Evolutionary conservation across 2,113 vertebrate species (phyloP), one percentile per base, ranked within the genome.

Genomic region (Prochilodus magdalenae): DNA sequence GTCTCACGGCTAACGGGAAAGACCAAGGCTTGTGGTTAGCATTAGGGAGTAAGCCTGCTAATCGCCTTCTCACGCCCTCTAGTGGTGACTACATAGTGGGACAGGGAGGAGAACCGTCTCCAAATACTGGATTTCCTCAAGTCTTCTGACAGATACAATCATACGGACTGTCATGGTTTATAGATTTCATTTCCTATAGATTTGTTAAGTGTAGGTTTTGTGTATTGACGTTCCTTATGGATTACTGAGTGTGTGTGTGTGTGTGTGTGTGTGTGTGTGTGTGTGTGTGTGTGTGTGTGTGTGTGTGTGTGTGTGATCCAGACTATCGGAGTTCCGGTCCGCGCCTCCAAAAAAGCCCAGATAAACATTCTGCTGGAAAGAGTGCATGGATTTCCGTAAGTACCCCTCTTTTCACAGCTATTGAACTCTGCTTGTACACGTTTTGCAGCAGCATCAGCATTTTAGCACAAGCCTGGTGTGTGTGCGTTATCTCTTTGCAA

Each of bases 311-410:
- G 69, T 69, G 63, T 55, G 22, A 4, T 51, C 18, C 80, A 95
- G 94, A 94, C 92, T 11, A 93, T 91, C 6, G 94, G 94, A 49
- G 66, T 94, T 27, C 93, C 93, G 60, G 90, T 95, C 0, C 93
- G 94, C 36, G 94, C 93, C 12, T 90, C 83, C 84, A 95, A 95
- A 85, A 90, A 92, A 83, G 93, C 94, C 0, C 94, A 95, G 79
- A 80, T 95, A 8, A 95, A 95, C 78, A 75, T 94, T 51, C 59
- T 92, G 47, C 4, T 94, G 0, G 51, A 57, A 6, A 87, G 65
- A 82, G 0, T 94, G 5, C 0, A 0, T 0, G 90, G 91, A 59
- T 92, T 94, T 76, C 83, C 90, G 94, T 95, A 77, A 92, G 94
- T 91, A 47, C 44, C 57, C 16, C 0, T 29, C 36, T 27, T 15